phyloP scores from a whole-genome alignment of 2,113 vertebrate genomes.

The Phrynosoma blainvillii region DNA sequence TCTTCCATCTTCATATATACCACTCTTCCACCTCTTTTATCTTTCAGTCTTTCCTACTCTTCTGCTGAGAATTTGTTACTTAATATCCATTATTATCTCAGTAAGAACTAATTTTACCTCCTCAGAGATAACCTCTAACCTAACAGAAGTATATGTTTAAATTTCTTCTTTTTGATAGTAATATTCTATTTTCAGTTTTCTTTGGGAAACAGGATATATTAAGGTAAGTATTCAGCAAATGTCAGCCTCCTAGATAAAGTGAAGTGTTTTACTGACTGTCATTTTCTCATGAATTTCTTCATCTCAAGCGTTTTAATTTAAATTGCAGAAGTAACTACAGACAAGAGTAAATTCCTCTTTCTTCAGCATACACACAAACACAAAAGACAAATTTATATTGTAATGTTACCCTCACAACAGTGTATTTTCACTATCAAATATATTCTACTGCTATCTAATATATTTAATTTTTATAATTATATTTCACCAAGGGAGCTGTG shows the following conservation, averaged over 20 bases:
- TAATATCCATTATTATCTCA: background rate
- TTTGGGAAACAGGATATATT: background rate
- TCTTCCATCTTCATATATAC: no score
- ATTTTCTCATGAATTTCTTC: background rate
- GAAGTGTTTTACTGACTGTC: background rate
- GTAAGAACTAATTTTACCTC: no score
- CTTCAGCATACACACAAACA: background rate
- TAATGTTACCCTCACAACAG: background rate
- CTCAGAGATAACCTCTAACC: no score
- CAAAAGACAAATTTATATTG: background rate
- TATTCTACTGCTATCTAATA: background rate
- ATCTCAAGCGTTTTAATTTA: background rate
- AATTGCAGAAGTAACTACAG: background rate
- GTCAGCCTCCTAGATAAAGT: background rate
- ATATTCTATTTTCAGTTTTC: no score
- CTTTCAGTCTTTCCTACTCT: background rate
- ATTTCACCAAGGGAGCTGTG: constrained; percentile 16
- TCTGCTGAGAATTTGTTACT: background rate
- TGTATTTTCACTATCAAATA: constrained; percentile 14
- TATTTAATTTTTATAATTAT: background rate
- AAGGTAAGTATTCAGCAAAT: background rate
- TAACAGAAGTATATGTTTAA: no score
- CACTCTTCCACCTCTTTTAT: background rate
- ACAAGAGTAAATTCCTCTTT: background rate
- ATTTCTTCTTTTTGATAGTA: no score